Evolutionary conservation across 2,797 vertebrate species (phyloP).

Genomic region (Anguilla obscura): DNA sequence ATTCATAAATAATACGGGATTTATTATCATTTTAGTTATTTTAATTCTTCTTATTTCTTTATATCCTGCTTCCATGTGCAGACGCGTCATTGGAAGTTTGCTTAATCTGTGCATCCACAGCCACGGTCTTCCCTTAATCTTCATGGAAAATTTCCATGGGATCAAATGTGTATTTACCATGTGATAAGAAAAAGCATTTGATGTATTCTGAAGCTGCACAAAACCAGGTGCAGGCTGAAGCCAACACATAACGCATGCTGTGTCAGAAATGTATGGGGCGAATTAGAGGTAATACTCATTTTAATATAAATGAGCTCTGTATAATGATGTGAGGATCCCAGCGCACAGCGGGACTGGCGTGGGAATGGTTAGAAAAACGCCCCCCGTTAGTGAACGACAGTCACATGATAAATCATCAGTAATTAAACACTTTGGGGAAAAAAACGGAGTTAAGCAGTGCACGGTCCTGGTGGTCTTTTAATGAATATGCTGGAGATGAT

Average conservation of each 20-base stretch:
- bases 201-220: conserved; percentile 58
- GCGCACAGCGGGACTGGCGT: conserved; percentile 62
- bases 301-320: conserved; percentile 78
- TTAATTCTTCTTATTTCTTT: conserved; percentile 49
- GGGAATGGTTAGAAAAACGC: conserved; percentile 58
- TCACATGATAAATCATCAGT: conserved; percentile 77
- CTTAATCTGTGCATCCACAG: conserved; percentile 55
- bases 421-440: conserved; percentile 75
- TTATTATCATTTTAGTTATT: conserved; percentile 9
- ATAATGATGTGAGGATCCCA: conserved; percentile 69
- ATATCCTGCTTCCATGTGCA: conserved; percentile 55
- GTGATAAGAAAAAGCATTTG: conserved; percentile 62
- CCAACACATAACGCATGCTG: conserved; percentile 62
- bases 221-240: conserved; percentile 57
- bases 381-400: conserved; percentile 69
- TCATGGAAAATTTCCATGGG: conserved; percentile 62
- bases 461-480: conserved; percentile 63
- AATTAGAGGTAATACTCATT: conserved; percentile 76
- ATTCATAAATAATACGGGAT: conserved; percentile 47
- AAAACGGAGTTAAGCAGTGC: conserved; percentile 59
- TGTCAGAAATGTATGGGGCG: conserved; percentile 71
- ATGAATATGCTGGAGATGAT: conserved; percentile 56
- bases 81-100: conserved; percentile 40
- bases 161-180: conserved; percentile 67
- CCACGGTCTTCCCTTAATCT: conserved; percentile 63